Evolutionary conservation across 1,140 invertebrate species (phyloP), one percentile per base, ranked within the genome.

Genomic region (Drosophila tsacasi): DNA sequence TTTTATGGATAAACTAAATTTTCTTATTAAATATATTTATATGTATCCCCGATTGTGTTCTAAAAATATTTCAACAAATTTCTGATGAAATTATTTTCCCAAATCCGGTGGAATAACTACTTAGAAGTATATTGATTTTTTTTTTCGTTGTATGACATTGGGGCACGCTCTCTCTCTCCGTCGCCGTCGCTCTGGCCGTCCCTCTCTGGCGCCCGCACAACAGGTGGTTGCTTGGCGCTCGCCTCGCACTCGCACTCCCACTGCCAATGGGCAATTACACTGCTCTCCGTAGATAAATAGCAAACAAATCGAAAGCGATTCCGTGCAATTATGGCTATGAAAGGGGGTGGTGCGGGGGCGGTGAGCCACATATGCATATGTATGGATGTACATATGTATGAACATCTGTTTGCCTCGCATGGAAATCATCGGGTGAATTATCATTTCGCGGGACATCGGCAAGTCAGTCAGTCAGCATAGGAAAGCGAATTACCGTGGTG

Each of bases 191-290:
- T 46, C n/a, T 59, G 37, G 13, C 27, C 8, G 21, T 58, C 19
- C 35, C 37, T 19, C 23, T 57, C 30, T 40, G 13, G n/a, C 49
- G 10, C 15, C n/a, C 37, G 12, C 17, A 21, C 75, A 77, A 78
- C 75, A 78, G 74, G 75, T 78, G 75, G 64, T 57, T 78, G 49
- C 59, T 17, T 19, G 40, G 58, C 58, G 21, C 30, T 63, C n/a
- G n/a, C 64, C 60, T 39, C 32, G 58, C 37, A 52, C 23, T 35
- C 21, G 35, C 66, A 50, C 44, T 67, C 27, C 23, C 32, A 17
- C 25, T 23, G 23, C 15, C 61, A 25, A 44, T 60, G 54, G 49
- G 37, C 39, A 77, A 77, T 69, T 69, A 61, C 44, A 61, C 61
- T 55, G 21, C 58, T 57, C 58, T 40, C 37, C 30, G 52, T 52